Conservation (phyloP, 2,797 vertebrate species). For the Notolabrus celidotus region DNA sequence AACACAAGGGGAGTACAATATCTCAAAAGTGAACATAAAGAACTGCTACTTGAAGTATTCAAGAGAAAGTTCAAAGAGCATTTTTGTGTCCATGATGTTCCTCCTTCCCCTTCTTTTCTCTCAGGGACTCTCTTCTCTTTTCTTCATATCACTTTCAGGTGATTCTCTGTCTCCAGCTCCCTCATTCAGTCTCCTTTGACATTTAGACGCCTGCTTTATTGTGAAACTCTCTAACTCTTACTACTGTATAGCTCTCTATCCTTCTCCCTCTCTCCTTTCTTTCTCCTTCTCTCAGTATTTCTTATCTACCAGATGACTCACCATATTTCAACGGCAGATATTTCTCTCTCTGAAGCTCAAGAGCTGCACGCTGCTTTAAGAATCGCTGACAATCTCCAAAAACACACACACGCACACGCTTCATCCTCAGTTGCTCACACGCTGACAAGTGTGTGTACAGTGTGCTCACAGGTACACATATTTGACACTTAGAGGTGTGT, state of each 20-base stretch:
- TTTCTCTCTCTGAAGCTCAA: slow-evolving; percentile 58
- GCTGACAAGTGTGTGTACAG: slow-evolving; percentile 25
- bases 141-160: slow-evolving; percentile 28
- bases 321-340: slow-evolving; percentile 67
- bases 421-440: slow-evolving; percentile 39
- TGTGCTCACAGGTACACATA: slow-evolving; percentile 37
- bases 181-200: slow-evolving; percentile 21
- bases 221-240: slow-evolving; percentile 30
- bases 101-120: slow-evolving; percentile 13
- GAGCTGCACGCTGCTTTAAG: slow-evolving; percentile 54
- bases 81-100: slow-evolving; percentile 27
- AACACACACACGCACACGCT: slow-evolving; percentile 15
- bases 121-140: neutral
- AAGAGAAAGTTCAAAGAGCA: slow-evolving; percentile 13
- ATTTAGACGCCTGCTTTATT: slow-evolving; percentile 28
- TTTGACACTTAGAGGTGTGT: slow-evolving; percentile 48
- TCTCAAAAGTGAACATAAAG: too few species aligned
- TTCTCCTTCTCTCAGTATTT: slow-evolving; percentile 39
- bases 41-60: neutral
- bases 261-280: neutral
- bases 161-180: slow-evolving; percentile 24
- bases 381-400: slow-evolving; percentile 62
- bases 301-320: slow-evolving; percentile 73
- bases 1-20: too few species aligned
- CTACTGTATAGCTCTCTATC: slow-evolving; percentile 23